Evolutionary conservation across 2,113 vertebrate genomes (phyloP), one percentile per base, ranked within the genome.

Genomic region (Propithecus coquereli): DNA sequence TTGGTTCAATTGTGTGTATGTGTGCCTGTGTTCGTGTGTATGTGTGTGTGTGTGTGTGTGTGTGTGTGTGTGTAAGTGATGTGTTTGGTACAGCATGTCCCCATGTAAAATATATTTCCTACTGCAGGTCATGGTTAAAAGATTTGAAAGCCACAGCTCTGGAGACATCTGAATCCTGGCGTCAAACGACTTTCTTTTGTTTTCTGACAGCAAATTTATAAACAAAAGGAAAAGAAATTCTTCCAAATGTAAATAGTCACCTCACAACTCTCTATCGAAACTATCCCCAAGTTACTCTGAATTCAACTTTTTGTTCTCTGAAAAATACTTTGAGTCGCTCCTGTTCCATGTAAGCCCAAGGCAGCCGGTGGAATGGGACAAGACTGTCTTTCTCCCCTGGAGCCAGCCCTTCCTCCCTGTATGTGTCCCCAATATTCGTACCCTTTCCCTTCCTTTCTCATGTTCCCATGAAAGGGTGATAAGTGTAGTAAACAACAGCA

Each of bases 361-460:
- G 70, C 27, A 40, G 63, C 34, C 2, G 0, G 14, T 1, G 2
- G 2, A 10, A 1, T 45, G 22, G 18, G 32, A 6, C 30, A 17
- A 14, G 52, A 18, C 12, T n/a, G 50, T n/a, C 65, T n/a, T 7
- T 74, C 45, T 80, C 17, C 12, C 30, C 11, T 34, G 37, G 34
- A 37, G 34, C 5, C 3, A 11, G 11, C 7, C 1, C 4, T 22
- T 4, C 32, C 2, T 32, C 18, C 3, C 20, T 0, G 5, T 0
- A 71, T 76, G 2, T 7, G 14, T 6, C 52, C 27, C 86, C 14
- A 0, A 1, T 0, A 2, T 45, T 17, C 66, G 17, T 50, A 18
- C 22, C 27, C 61, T 40, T 37, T 14, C 18, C 20, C 10, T 25
- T 80, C 7, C 30, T 57, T 61, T 68, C 77, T 20, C 45, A 25